phyloP scores from a whole-genome alignment of 2,888 invertebrate genomes.

The Coelinius sp. region DNA sequence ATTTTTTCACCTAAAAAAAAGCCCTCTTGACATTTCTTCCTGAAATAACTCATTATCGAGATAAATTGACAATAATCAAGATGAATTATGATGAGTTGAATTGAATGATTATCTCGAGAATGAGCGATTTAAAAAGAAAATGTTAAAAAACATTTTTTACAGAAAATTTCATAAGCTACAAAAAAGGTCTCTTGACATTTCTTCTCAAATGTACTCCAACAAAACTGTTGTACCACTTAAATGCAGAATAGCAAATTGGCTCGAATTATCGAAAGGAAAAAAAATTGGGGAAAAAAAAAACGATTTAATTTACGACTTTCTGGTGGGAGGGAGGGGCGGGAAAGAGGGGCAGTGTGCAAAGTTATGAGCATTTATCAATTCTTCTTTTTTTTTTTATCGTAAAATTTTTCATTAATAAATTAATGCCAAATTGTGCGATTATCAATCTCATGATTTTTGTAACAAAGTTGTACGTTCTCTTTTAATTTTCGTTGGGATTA shows the following conservation, averaged over 20 bases:
- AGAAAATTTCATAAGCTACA: too few species aligned
- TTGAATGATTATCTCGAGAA: neutral
- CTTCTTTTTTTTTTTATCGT: conserved; percentile 14
- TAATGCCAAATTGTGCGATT: conserved; percentile 40
- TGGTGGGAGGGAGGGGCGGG: conserved; percentile 9
- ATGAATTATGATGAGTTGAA: too few species aligned
- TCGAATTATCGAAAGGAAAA: conserved; percentile 21
- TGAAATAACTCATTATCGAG: neutral
- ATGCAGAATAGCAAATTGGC: conserved; percentile 2
- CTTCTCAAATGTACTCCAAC: neutral
- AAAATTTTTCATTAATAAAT: neutral
- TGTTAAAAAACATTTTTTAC: neutral
- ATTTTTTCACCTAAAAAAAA: too few species aligned
- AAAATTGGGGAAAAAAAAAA: neutral
- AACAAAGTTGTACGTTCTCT: conserved; percentile 23
- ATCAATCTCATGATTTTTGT: conserved; percentile 1
- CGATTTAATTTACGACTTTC: neutral
- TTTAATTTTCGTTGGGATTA: neutral
- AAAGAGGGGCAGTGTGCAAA: conserved; percentile 23
- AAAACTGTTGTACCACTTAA: neutral
- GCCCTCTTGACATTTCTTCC: too few species aligned
- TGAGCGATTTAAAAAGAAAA: neutral
- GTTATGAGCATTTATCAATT: conserved; percentile 23
- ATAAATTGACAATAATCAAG: neutral
- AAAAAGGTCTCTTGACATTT: too few species aligned